Base-by-base conservation (phyloP, 2,113 vertebrate genomes). In the Pseudorectes ferrugineus region DNA sequence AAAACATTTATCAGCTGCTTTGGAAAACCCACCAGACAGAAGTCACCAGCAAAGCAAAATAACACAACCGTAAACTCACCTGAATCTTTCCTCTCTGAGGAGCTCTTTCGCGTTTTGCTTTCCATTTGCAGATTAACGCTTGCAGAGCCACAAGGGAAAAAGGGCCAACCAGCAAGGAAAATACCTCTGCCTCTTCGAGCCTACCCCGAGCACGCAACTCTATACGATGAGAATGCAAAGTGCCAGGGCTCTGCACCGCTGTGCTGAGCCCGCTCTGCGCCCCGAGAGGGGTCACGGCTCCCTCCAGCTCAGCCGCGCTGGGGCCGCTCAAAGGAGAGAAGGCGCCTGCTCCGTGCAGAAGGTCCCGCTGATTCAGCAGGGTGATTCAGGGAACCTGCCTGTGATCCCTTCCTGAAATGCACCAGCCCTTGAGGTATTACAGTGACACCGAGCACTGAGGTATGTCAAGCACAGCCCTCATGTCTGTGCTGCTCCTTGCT, bases 11-110 rank as follows among this genome's bases (percentile, higher is more conserved):
- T 68, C 48, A 9, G 38, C 74, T 93, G 88, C 77, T 91, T 75
- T 71, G 65, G 88, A 89, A 91, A 96, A 72, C 38, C 58, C 24
- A 71, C 29, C 68, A 76, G 83, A 62, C 23, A 91, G 55, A 89
- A 92, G 76, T 42, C 81, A 94, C 59, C 67, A 92, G 73, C 46
- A 76, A 93, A 93, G 76, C 45, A 72, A 88, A 95, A 85, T 28
- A 91, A 52, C n/a, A 1, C 35, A 92, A 59, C 26, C 24, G 29
- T 33, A 74, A 93, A 68, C 58, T 55, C 68, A 96, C 86, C 91
- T 93, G 95, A 66, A 73, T 43, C 74, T 4, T 76, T 93, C 71
- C 58, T 76, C 81, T 87, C 63, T 12, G 35, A 43, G 78, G 70
- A 88, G 46, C 46, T 76, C 57, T 79, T 70, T 82, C 5, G 4